phyloP scores from a whole-genome alignment of 2,797 vertebrate genomes.

The Chaunax sp. region DNA sequence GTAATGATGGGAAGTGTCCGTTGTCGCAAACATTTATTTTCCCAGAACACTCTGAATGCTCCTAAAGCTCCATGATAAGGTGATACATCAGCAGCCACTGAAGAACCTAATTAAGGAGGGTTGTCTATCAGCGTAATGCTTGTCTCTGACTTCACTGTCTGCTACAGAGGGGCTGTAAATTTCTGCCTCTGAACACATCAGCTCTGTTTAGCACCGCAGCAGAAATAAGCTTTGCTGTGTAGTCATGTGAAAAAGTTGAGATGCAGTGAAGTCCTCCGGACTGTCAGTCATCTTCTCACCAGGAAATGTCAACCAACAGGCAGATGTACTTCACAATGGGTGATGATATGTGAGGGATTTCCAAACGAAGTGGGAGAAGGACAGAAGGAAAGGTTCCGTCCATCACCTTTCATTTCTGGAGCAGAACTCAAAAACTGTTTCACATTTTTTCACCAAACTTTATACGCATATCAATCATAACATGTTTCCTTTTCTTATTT shows the following conservation, averaged over 20 bases:
- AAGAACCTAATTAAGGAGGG: constrained; percentile 65
- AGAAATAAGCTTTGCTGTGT: not conserved
- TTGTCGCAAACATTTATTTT: constrained; percentile 64
- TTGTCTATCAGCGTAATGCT: constrained; percentile 60
- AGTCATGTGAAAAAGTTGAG: not conserved
- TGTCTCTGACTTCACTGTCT: constrained; percentile 15
- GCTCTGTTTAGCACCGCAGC: not conserved
- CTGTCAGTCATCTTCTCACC: not conserved
- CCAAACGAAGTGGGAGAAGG: too few species aligned
- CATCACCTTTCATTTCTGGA: too few species aligned
- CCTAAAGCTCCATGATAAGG: constrained; percentile 40
- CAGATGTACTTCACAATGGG: too few species aligned
- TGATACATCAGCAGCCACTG: constrained; percentile 59
- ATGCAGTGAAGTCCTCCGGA: not conserved
- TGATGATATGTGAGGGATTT: too few species aligned
- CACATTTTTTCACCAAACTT: too few species aligned
- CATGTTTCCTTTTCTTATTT: too few species aligned
- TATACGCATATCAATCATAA: too few species aligned
- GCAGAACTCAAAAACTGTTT: too few species aligned
- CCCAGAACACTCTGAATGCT: constrained; percentile 34
- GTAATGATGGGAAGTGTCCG: constrained; percentile 53
- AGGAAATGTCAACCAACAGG: not conserved
- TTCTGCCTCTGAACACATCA: constrained; percentile 9
- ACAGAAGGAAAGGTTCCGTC: too few species aligned
- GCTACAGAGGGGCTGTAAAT: constrained; percentile 17